phyloP scores from a whole-genome alignment of 2,113 vertebrate genomes.

The Benitochromis conjunctus region DNA sequence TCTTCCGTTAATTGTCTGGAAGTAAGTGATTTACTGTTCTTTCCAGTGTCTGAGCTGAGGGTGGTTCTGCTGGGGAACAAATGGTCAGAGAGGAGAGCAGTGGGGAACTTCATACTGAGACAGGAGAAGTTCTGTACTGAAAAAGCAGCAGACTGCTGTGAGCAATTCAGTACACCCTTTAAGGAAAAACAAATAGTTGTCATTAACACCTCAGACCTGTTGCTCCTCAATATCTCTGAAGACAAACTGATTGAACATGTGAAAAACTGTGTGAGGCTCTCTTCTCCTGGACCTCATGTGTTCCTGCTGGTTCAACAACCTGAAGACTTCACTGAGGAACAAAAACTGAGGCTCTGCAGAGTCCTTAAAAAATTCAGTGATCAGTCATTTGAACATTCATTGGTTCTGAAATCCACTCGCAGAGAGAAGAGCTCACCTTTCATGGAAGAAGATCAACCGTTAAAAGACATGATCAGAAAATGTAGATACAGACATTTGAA shows the following conservation, averaged over 20 bases:
- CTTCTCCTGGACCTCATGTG: fast-evolving
- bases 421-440: background rate
- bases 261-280: fast-evolving
- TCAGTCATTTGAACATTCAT: background rate
- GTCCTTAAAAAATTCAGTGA: background rate
- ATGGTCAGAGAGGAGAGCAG: background rate
- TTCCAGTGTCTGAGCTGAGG: background rate
- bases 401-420: fast-evolving
- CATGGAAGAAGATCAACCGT: fast-evolving
- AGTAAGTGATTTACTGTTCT: background rate
- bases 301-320: background rate
- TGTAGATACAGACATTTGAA: fast-evolving
- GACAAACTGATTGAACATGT: fast-evolving
- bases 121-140: background rate
- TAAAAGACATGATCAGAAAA: background rate
- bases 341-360: fast-evolving
- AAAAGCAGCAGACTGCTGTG: background rate
- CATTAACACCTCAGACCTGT: background rate
- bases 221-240: fast-evolving
- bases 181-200: fast-evolving
- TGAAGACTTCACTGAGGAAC: background rate
- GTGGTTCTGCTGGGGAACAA: background rate
- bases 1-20: background rate
- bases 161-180: fast-evolving
- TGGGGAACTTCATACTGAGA: fast-evolving